Base-by-base conservation (phyloP, 2,888 invertebrate species). In the Sepiola atlantica region DNA sequence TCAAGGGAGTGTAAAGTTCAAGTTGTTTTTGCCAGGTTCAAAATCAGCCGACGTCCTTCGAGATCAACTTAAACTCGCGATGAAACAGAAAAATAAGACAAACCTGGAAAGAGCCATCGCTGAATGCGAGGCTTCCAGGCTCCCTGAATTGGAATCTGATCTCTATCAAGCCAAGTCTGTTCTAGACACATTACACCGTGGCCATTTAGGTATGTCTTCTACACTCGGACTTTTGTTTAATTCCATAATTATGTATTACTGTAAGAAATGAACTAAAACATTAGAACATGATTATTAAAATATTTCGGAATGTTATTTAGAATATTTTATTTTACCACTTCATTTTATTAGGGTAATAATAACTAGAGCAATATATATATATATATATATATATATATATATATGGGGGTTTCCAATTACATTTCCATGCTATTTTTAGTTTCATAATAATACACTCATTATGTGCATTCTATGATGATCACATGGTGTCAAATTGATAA, bases 71-170 rank as follows among this genome's bases (percentile, higher is more conserved):
- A 92, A 35, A 28, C 92, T 92, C 24, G 92, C 92, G 21, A 92
- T 92, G 35, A 92, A 28, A 45, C 92, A 92, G 92, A 92, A 92
- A 92, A 92, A 92, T 54, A 92, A 92, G 35, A 54, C 54, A 14
- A 92, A 92, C 54, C 54, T 92, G 54, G 92, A 92, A 45, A 92
- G 92, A 92, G 92, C 92, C 21, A 92, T 92, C 54, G 92, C 92
- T 45, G 92, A 92, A 92, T 92, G 92, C 35, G 92, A 92, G 54
- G 92, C 92, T 16, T 35, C 92, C 28, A 92, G 54, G 35, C 54
- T 92, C 24, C 92, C 92, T 10, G 92, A 92, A 92, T 28, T 92
- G 35, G 92, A 92, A 92, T 35, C 92, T 45, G 92, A 92, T 92
- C 92, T 92, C 45, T 92, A 92, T 54, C 92, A 92, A 92, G 92